Percentiles rank a stretch among this genome's conserved stretches.
Evolutionary conservation across 2,888 invertebrate species (phyloP).

Genomic region (Diarsia brunnea): DNA sequence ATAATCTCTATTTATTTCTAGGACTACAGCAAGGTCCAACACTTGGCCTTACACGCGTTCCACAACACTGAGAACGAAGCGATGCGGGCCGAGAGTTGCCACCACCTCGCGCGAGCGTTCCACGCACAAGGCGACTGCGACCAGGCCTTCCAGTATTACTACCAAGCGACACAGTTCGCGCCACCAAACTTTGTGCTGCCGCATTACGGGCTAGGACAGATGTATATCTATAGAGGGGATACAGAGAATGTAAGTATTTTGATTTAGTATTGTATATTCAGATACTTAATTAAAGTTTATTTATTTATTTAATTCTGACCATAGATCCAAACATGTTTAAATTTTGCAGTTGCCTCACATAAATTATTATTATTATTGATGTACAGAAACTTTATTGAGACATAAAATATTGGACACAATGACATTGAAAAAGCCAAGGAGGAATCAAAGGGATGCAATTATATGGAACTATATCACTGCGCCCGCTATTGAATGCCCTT

Average conservation of each 20-base stretch:
- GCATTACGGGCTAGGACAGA: slow-evolving; percentile 99
- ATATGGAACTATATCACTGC: background rate
- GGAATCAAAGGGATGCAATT: background rate
- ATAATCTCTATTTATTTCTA: slow-evolving; percentile 69
- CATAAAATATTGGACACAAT: too few relatives aligned
- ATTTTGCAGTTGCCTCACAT: background rate
- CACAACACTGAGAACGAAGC: slow-evolving; percentile 99
- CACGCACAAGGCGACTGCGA: slow-evolving; percentile 98
- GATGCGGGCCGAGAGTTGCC: slow-evolving; percentile 99
- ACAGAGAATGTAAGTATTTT: slow-evolving; percentile 95
- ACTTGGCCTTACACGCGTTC: slow-evolving; percentile 98
- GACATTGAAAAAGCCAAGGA: background rate
- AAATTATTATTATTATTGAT: too few relatives aligned
- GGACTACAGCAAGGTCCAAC: slow-evolving; percentile 99
- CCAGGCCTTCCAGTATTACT: slow-evolving; percentile 99
- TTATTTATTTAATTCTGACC: too few relatives aligned
- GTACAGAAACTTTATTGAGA: too few relatives aligned
- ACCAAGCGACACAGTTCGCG: slow-evolving; percentile 99
- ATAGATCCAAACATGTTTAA: background rate
- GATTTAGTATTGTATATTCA: background rate
- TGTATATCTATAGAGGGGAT: slow-evolving; percentile 99
- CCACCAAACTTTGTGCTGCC: slow-evolving; percentile 98
- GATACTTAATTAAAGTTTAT: too few relatives aligned
- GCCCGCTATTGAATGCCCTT: too few relatives aligned
- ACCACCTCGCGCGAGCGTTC: slow-evolving; percentile 98